Evolutionary conservation across 2,797 vertebrate genomes (phyloP).

Genomic region (Neosalanx taihuensis): DNA sequence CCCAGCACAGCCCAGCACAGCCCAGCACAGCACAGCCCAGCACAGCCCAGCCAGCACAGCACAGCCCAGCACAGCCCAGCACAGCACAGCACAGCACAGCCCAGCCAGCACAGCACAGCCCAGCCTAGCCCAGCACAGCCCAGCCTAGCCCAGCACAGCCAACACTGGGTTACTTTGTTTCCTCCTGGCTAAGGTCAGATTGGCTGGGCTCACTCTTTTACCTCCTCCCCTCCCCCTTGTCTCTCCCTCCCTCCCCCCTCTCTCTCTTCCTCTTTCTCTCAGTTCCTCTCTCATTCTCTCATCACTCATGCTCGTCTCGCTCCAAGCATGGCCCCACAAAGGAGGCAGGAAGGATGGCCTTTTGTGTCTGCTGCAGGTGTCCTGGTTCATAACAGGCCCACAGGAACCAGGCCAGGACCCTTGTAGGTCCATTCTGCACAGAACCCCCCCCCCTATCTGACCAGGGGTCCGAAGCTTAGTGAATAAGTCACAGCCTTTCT

Average conservation of each 20-base stretch:
- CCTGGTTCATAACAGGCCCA: conserved; percentile 60
- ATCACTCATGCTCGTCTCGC: not conserved
- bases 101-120: no score
- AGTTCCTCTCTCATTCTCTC: conserved; percentile 23
- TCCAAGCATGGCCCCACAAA: conserved; percentile 53
- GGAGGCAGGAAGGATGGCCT: conserved; percentile 63
- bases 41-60: no score
- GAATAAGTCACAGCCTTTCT: conserved; percentile 64
- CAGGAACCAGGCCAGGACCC: conserved; percentile 52
- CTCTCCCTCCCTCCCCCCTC: conserved; percentile 32
- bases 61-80: no score
- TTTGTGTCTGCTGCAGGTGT: conserved; percentile 79
- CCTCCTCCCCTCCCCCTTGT: conserved; percentile 27
- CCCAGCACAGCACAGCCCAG: no score
- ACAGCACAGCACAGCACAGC: no score
- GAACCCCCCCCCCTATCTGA: conserved; percentile 67
- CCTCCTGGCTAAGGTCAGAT: conserved; percentile 35
- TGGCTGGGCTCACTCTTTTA: conserved; percentile 24
- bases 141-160: no score
- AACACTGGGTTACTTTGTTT: conserved; percentile 20
- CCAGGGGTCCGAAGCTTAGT: conserved; percentile 68
- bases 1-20: no score
- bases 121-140: no score
- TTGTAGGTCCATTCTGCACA: conserved; percentile 57
- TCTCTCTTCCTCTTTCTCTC: conserved; percentile 29